These are phyloP conservation scores for Spermophilus dauricus DNA, from an alignment of 2,113 vertebrate species.

Conservation along the genomic window DNA sequence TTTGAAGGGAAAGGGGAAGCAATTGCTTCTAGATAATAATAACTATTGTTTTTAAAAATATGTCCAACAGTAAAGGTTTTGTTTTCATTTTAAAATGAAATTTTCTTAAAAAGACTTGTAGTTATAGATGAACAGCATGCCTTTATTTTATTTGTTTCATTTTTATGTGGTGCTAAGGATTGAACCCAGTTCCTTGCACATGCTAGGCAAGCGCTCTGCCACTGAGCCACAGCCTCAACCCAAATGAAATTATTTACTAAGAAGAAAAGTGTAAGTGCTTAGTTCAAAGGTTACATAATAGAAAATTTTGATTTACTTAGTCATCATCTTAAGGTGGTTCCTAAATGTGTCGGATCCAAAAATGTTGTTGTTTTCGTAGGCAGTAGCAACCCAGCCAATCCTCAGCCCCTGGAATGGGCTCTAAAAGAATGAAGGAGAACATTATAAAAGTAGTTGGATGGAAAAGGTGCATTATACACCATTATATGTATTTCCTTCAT, in stretches of 20 bases:
- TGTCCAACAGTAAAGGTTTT: not conserved
- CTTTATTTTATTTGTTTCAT: too few species aligned
- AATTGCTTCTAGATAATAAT: not conserved
- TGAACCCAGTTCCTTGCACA: too few species aligned
- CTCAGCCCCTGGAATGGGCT: not conserved
- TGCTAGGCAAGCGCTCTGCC: too few species aligned
- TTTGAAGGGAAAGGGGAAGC: not conserved
- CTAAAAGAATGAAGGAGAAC: not conserved
- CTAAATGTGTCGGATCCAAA: not conserved
- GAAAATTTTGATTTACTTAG: not conserved
- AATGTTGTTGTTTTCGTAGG: not conserved
- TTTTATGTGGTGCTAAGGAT: too few species aligned
- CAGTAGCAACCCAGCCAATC: not conserved
- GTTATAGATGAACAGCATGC: too few species aligned
- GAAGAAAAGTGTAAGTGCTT: not conserved
- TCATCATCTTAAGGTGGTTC: not conserved
- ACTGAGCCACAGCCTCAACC: too few species aligned
- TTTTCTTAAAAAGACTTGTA: not conserved
- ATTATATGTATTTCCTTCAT: not conserved
- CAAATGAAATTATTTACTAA: not conserved
- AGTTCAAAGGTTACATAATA: not conserved
- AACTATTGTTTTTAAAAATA: conserved; percentile 34
- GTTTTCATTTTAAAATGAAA: conserved; percentile 55
- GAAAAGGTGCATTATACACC: not conserved
- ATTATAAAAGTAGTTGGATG: not conserved